A percentile compares a stretch with the other conserved stretches of the same genome.
phyloP scores from a whole-genome alignment of 2,113 vertebrate genomes.

The Cromileptes altivelis region DNA sequence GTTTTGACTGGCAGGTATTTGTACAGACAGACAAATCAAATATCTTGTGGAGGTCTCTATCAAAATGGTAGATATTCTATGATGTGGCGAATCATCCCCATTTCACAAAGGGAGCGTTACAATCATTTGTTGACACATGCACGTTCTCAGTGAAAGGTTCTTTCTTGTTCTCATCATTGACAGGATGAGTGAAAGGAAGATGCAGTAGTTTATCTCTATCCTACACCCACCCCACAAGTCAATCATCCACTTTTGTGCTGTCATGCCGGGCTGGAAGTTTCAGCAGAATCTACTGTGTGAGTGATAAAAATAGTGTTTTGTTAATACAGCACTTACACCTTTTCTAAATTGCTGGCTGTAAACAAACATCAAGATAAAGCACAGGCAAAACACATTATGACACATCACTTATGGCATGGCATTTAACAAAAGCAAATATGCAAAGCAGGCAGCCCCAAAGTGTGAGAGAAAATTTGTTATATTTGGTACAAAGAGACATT shows the following conservation, averaged over 20 bases:
- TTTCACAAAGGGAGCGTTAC: slow-evolving; percentile 56
- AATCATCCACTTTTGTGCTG: slow-evolving; percentile 48
- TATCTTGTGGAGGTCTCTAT: slow-evolving; percentile 48
- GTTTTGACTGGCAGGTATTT: slow-evolving; percentile 72
- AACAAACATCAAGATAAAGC: slow-evolving; percentile 14
- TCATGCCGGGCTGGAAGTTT: slow-evolving; percentile 26
- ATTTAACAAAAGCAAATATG: slow-evolving; percentile 24
- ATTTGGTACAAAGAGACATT: background rate
- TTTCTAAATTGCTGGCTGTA: slow-evolving; percentile 8
- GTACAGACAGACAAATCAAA: slow-evolving; percentile 59
- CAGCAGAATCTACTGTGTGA: background rate
- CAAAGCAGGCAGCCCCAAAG: background rate
- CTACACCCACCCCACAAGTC: slow-evolving; percentile 43
- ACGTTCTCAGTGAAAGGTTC: slow-evolving; percentile 24
- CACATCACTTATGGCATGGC: background rate
- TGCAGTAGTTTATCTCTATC: slow-evolving; percentile 60
- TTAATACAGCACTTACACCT: slow-evolving; percentile 8
- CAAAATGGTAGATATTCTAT: slow-evolving; percentile 59
- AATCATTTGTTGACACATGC: slow-evolving; percentile 50
- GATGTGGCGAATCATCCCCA: slow-evolving; percentile 60
- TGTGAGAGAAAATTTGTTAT: background rate
- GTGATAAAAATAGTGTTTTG: slow-evolving; percentile 24
- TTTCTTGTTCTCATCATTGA: slow-evolving; percentile 55
- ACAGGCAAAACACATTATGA: background rate
- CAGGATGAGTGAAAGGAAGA: slow-evolving; percentile 60